A percentile compares a stretch with the other conserved stretches of the same genome.
These are phyloP conservation scores for Andrena camellia DNA, from an alignment of 2,888 invertebrate species.

Conservation along the genomic window DNA sequence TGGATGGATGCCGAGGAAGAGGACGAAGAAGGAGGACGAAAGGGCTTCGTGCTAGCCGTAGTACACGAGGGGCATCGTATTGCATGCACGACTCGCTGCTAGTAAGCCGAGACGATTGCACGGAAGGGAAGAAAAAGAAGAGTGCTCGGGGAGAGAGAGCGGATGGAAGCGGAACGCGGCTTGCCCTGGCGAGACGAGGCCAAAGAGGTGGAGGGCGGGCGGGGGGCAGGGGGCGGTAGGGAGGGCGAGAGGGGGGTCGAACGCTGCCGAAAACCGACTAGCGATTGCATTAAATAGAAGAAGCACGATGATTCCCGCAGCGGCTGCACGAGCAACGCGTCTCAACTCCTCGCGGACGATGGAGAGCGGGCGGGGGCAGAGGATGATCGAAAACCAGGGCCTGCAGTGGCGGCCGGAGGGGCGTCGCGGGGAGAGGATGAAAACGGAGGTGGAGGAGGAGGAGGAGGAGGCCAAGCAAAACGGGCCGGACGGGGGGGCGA, in stretches of 20 bases:
- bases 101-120: constrained; percentile 82
- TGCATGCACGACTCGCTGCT: constrained; percentile 80
- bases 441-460: constrained; percentile 61
- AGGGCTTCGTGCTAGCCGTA: constrained; percentile 73
- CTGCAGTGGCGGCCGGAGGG: constrained; percentile 48
- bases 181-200: constrained; percentile 24
- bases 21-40: constrained; percentile 45
- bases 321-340: constrained; percentile 64
- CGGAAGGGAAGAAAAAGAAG: constrained; percentile 66
- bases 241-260: constrained; percentile 42
- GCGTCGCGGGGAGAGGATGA: constrained; percentile 57
- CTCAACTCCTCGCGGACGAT: constrained; percentile 53
- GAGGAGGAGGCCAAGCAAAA: constrained; percentile 54
- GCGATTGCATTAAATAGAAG: constrained; percentile 83
- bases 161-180: constrained; percentile 60
- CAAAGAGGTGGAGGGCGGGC: constrained; percentile 27
- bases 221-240: not conserved
- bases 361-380: constrained; percentile 46
- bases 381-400: constrained; percentile 50
- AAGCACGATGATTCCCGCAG: constrained; percentile 70
- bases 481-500: constrained; percentile 61
- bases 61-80: constrained; percentile 78
- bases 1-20: constrained; percentile 48
- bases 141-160: constrained; percentile 41
- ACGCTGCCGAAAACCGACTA: constrained; percentile 82